phyloP scores from a whole-genome alignment of 1,140 invertebrate species.

The Anoplophora glabripennis region DNA sequence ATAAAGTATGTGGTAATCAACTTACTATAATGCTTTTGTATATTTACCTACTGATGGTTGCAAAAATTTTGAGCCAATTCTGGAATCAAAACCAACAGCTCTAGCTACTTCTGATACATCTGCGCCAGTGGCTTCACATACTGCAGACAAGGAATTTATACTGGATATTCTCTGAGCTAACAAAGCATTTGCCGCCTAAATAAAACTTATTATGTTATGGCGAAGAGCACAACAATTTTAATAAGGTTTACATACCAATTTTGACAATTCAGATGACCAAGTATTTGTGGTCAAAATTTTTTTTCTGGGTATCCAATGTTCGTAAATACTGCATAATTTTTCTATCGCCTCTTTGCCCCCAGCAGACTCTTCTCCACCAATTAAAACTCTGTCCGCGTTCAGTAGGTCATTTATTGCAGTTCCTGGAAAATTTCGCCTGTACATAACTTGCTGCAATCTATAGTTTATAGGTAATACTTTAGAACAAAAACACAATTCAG shows the following conservation, averaged over 20 bases:
- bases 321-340: constrained; percentile 84
- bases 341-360: constrained; percentile 84
- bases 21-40: background rate
- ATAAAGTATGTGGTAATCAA: too few species aligned
- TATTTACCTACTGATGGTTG: constrained; percentile 85
- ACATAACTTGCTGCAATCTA: too few species aligned
- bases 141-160: constrained; percentile 96
- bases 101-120: constrained; percentile 95
- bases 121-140: constrained; percentile 97
- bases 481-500: too few species aligned
- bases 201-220: constrained; percentile 30
- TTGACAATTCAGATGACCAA: constrained; percentile 98
- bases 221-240: background rate
- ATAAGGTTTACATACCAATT: constrained; percentile 64
- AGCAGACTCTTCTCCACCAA: constrained; percentile 90
- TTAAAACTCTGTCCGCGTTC: constrained; percentile 92
- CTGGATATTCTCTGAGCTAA: constrained; percentile 97
- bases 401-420: constrained; percentile 94
- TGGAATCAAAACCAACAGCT: constrained; percentile 89
- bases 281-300: constrained; percentile 97
- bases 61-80: constrained; percentile 96
- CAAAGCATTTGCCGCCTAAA: constrained; percentile 95
- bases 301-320: constrained; percentile 91
- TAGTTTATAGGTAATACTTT: too few species aligned
- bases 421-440: constrained; percentile 60